Evolutionary conservation across 1,140 invertebrate genomes (phyloP).

Genomic region (Trissolcus basalis): DNA sequence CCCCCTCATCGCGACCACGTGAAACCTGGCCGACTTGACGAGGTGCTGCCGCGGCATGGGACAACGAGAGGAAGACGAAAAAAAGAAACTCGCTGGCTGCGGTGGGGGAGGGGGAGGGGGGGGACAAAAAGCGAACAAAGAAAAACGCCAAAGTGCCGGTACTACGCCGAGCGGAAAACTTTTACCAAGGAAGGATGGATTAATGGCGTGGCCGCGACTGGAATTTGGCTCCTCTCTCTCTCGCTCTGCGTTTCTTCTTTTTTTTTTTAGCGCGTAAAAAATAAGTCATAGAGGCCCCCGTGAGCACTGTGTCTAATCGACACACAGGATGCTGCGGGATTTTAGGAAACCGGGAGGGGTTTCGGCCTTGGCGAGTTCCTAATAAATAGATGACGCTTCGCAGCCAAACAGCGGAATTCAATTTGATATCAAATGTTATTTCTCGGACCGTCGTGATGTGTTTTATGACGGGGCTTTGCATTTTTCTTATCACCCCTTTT

Average conservation of each 20-base stretch:
- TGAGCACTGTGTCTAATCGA: constrained; percentile 41
- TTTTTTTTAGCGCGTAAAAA: constrained; percentile 48
- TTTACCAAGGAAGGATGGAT: constrained; percentile 48
- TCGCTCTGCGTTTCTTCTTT: neutral
- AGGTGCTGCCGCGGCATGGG: constrained; percentile 36
- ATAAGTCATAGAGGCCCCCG: constrained; percentile 37
- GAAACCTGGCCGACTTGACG: constrained; percentile 51
- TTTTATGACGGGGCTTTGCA: neutral
- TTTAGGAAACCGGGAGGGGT: constrained; percentile 39
- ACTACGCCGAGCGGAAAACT: constrained; percentile 54
- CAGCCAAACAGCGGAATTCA: constrained; percentile 34
- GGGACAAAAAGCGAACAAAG: constrained; percentile 51
- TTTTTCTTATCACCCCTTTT: neutral
- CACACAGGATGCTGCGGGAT: constrained; percentile 37
- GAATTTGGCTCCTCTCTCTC: constrained; percentile 25
- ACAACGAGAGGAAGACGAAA: constrained; percentile 22
- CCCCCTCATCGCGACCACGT: constrained; percentile 46
- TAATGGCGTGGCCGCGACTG: constrained; percentile 52
- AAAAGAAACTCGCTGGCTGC: constrained; percentile 4
- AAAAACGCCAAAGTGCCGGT: constrained; percentile 45
- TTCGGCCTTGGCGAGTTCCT: constrained; percentile 42
- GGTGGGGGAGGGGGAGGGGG: constrained; percentile 9
- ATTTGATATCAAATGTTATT: constrained; percentile 33
- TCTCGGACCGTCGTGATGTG: constrained; percentile 3
- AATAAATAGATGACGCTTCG: constrained; percentile 43